Base-by-base conservation (phyloP, 30 jellyfish, hydroid and myxozoan genomes). In the Aurelia aurita complex sp. Pacific region DNA sequence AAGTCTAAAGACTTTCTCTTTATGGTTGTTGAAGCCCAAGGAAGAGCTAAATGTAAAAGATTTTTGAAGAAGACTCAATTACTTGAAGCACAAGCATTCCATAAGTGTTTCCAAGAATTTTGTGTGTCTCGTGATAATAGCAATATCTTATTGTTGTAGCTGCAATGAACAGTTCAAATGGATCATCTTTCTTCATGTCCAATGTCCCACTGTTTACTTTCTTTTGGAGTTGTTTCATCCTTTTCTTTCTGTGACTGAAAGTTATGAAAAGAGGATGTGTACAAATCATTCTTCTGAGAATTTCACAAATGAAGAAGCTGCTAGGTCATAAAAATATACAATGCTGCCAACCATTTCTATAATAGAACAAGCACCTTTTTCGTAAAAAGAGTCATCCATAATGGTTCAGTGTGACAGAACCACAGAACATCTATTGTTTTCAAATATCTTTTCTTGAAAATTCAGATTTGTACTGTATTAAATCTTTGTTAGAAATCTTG, bases 41-140 rank as follows among this genome's bases (percentile, higher is more conserved):
- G 52, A 3, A 40, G 52, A 40, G 52, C 2, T 38, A 46, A 46
- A 7, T 46, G 12, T 8, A 46, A 35, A 32, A 38, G 63, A 76
- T 1, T 5, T 34, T 17, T 15, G 14, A 43, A 17, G 43, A 17
- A 42, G 17, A 38, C 8, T 42, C 14, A 53, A 36, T 72, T 64
- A 93, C 98, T 96, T 93, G 98, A 18, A 95, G 80, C 16, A 95
- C 85, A 46, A 95, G 91, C 99, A 95, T 95, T n/a, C 99, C 99
- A 81, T 73, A 90, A 6, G 99, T 95, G 78, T 77, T 95, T 5
- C 99, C 99, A 74, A 95, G 97, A 73, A 95, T 81, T 68, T 90
- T 95, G 57, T 95, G 98, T 17, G 99, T 89, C 40, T 95, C 99
- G 16, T 86, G 86, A 73, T 95, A 95, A 79, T 85, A 95, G 72